Evolutionary conservation across 2,888 invertebrate species (phyloP).

Genomic region (Chymomyza fuscimana): DNA sequence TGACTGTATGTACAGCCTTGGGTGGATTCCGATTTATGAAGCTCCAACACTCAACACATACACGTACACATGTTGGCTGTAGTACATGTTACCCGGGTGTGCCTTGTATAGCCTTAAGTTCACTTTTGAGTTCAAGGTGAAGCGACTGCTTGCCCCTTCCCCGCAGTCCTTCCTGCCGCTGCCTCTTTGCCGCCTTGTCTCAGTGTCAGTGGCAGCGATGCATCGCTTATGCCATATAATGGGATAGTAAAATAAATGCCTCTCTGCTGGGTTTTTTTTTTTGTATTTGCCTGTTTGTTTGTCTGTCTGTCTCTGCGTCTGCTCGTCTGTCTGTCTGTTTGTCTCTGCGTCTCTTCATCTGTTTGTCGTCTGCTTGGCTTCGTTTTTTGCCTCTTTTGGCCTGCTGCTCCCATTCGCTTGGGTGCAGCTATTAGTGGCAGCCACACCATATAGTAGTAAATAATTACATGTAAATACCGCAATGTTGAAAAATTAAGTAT

Average conservation of each 20-base stretch:
- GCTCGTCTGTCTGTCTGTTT: not conserved
- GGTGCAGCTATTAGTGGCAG: slow-evolving; percentile 52
- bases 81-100: not conserved
- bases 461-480: slow-evolving; percentile 57
- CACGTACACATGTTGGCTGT: not conserved
- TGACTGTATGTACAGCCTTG: slow-evolving; percentile 15
- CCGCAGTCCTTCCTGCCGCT: slow-evolving; percentile 21
- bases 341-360: not conserved
- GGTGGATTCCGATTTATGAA: slow-evolving; percentile 33
- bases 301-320: slow-evolving; percentile 1
- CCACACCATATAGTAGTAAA: slow-evolving; percentile 36
- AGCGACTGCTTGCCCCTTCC: slow-evolving; percentile 42
- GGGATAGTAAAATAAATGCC: not conserved
- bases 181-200: not conserved
- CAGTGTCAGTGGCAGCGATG: not conserved
- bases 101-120: slow-evolving; percentile 54
- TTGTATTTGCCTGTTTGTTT: slow-evolving; percentile 11
- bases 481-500: slow-evolving; percentile 49
- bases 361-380: slow-evolving; percentile 11
- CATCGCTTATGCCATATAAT: slow-evolving; percentile 6
- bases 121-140: slow-evolving; percentile 73
- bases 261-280: not conserved
- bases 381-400: slow-evolving; percentile 16
- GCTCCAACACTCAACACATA: slow-evolving; percentile 43
- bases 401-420: slow-evolving; percentile 62